Evolutionary conservation across 2,888 invertebrate genomes (phyloP).

Genomic region (Trachelus iudaicus): DNA sequence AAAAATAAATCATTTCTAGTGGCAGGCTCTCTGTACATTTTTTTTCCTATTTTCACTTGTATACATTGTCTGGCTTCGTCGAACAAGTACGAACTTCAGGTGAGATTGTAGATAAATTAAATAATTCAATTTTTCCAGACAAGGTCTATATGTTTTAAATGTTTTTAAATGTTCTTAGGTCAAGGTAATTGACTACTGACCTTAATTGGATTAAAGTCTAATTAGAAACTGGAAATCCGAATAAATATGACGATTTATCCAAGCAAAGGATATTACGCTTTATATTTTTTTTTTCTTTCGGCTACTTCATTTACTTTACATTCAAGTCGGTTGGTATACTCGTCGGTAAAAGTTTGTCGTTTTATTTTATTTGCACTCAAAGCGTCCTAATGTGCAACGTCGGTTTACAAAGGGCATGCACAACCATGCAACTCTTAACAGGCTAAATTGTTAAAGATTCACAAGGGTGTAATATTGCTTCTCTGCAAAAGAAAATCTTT

Average conservation of each 20-base stretch:
- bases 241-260: not conserved
- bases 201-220: not conserved
- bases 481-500: not conserved
- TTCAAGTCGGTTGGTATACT: not conserved
- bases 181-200: too few relatives aligned
- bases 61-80: not conserved
- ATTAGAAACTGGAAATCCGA: not conserved
- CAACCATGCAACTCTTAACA: not conserved
- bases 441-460: not conserved
- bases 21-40: too few relatives aligned
- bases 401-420: not conserved
- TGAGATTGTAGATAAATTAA: not conserved
- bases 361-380: not conserved
- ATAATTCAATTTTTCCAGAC: too few relatives aligned
- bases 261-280: not conserved
- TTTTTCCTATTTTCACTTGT: not conserved
- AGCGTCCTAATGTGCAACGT: not conserved
- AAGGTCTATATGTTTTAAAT: too few relatives aligned
- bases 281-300: not conserved
- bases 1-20: not conserved
- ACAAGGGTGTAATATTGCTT: not conserved
- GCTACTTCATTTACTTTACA: not conserved
- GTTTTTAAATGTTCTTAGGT: too few relatives aligned
- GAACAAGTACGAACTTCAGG: not conserved
- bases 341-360: not conserved